Evolutionary conservation across 2,113 vertebrate species (phyloP).

Genomic region (Cnemophilus loriae): DNA sequence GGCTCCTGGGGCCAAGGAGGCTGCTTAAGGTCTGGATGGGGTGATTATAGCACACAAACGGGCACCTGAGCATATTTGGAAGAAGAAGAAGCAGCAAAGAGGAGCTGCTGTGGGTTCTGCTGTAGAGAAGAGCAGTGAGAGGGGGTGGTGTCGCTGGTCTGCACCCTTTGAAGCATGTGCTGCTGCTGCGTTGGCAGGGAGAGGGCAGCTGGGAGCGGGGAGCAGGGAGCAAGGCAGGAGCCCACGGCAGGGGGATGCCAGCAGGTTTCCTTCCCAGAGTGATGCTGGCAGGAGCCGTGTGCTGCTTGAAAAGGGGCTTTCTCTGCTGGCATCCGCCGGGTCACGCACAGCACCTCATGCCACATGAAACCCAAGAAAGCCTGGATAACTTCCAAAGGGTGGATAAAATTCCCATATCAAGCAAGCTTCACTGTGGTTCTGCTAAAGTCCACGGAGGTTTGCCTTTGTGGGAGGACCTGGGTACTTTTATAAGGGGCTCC

Average conservation of each 20-base stretch:
- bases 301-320: not conserved
- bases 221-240: not conserved
- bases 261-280: not conserved
- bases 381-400: constrained; percentile 43
- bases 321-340: not conserved
- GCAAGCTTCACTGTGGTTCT: not conserved
- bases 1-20: not conserved
- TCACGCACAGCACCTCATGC: not conserved
- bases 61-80: not conserved
- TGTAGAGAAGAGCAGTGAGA: fast-evolving
- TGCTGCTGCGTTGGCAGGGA: fast-evolving
- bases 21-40: not conserved
- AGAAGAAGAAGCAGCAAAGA: not conserved
- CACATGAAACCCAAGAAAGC: constrained; percentile 46
- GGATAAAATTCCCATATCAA: constrained; percentile 27
- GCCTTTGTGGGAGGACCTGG: not conserved
- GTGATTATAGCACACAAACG: fast-evolving
- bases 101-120: not conserved
- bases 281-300: not conserved
- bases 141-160: not conserved
- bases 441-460: not conserved
- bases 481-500: constrained; percentile 45
- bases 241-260: fast-evolving
- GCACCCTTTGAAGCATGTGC: fast-evolving
- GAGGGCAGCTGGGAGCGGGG: not conserved